These are phyloP conservation scores for Coregonus sp. DNA, from an alignment of 2,797 vertebrate genomes.

Conservation along the genomic window DNA sequence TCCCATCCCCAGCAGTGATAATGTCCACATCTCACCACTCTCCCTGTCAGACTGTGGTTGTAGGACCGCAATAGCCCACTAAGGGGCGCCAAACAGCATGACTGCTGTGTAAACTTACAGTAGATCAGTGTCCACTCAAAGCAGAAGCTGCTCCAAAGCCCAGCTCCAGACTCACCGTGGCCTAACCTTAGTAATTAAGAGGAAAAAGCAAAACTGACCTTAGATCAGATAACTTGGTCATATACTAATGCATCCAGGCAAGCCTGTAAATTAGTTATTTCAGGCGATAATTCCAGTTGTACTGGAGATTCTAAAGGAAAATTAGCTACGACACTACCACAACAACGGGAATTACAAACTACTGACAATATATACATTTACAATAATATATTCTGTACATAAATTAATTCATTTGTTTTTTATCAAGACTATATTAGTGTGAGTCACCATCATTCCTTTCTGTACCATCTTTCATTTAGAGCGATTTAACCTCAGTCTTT, in stretches of 20 bases:
- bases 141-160: background rate
- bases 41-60: slow-evolving; percentile 14
- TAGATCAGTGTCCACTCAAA: background rate
- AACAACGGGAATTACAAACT: slow-evolving; percentile 53
- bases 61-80: slow-evolving; percentile 30
- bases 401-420: slow-evolving; percentile 43
- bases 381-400: slow-evolving; percentile 72
- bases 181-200: background rate
- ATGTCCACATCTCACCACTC: slow-evolving; percentile 19
- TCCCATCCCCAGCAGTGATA: background rate
- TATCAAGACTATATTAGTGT: slow-evolving; percentile 10
- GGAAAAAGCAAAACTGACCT: background rate
- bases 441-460: slow-evolving; percentile 26
- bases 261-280: background rate
- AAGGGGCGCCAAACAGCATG: slow-evolving; percentile 45
- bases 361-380: slow-evolving; percentile 63
- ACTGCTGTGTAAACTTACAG: slow-evolving; percentile 1
- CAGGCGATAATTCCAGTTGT: too few relatives aligned
- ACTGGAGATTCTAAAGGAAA: slow-evolving; percentile 4
- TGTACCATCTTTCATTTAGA: slow-evolving; percentile 31
- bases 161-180: background rate
- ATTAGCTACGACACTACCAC: slow-evolving; percentile 39
- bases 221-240: background rate
- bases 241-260: background rate
- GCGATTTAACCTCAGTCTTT: slow-evolving; percentile 43